These are phyloP conservation scores for Neostethus bicornis DNA, from an alignment of 2,797 vertebrate species.

Conservation along the genomic window DNA sequence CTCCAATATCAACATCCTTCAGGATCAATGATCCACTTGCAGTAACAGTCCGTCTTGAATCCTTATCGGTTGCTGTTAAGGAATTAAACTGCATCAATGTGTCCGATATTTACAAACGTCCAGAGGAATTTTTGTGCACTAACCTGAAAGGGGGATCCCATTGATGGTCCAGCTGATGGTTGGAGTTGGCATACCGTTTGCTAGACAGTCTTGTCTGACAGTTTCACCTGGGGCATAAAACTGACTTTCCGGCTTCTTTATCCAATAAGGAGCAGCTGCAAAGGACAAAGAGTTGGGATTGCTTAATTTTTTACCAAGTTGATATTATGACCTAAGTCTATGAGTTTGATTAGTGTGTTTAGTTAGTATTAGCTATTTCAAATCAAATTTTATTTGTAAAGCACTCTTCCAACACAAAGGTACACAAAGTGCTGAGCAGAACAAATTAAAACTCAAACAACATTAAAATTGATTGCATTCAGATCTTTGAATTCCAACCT, in stretches of 20 bases:
- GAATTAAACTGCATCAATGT: slow-evolving; percentile 11
- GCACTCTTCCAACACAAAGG: no score
- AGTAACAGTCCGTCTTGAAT: slow-evolving; percentile 72
- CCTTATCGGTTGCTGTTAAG: slow-evolving; percentile 69
- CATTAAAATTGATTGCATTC: no score
- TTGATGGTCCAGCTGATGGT: slow-evolving; percentile 87
- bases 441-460: no score
- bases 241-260: slow-evolving; percentile 81
- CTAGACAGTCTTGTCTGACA: slow-evolving; percentile 84
- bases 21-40: slow-evolving; percentile 77
- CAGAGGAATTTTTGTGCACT: slow-evolving; percentile 12
- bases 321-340: no score
- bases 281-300: slow-evolving; percentile 1
- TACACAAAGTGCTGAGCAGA: no score
- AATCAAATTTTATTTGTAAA: no score
- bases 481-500: not conserved
- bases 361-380: no score
- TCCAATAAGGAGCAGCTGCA: slow-evolving; percentile 89
- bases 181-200: slow-evolving; percentile 86
- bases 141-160: slow-evolving; percentile 80
- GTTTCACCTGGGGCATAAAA: slow-evolving; percentile 87
- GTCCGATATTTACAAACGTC: not conserved
- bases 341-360: no score
- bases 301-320: not conserved
- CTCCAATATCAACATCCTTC: slow-evolving; percentile 75